These are phyloP conservation scores for Illadopsis cleaveri DNA, from an alignment of 2,113 vertebrate species.

Conservation along the genomic window DNA sequence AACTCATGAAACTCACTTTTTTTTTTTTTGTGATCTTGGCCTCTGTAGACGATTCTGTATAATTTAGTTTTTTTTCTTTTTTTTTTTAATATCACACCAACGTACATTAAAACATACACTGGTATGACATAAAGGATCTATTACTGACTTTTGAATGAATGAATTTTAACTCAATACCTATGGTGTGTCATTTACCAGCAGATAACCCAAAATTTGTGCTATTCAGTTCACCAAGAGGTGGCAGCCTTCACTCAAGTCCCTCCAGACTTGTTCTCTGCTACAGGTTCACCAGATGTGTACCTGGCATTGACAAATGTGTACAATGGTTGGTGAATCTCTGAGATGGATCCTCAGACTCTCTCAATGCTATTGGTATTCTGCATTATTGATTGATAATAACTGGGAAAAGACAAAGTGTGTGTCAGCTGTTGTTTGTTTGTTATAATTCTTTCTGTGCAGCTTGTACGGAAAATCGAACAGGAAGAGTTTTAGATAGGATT, in stretches of 20 bases:
- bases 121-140: background rate
- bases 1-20: background rate
- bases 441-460: background rate
- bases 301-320: background rate
- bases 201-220: background rate
- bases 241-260: conserved; percentile 9
- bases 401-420: background rate
- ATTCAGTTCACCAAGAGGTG: conserved; percentile 27
- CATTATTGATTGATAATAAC: background rate
- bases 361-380: background rate
- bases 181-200: background rate
- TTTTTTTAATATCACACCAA: background rate
- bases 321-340: background rate
- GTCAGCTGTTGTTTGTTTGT: background rate
- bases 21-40: background rate
- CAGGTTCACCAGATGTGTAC: background rate
- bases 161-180: background rate
- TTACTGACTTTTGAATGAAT: background rate
- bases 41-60: background rate
- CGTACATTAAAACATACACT: background rate
- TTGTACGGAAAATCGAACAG: background rate
- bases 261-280: background rate
- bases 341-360: background rate
- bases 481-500: background rate
- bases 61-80: background rate